phyloP scores from a whole-genome alignment of 2,113 vertebrate genomes.

The Cryptotis parvus region DNA sequence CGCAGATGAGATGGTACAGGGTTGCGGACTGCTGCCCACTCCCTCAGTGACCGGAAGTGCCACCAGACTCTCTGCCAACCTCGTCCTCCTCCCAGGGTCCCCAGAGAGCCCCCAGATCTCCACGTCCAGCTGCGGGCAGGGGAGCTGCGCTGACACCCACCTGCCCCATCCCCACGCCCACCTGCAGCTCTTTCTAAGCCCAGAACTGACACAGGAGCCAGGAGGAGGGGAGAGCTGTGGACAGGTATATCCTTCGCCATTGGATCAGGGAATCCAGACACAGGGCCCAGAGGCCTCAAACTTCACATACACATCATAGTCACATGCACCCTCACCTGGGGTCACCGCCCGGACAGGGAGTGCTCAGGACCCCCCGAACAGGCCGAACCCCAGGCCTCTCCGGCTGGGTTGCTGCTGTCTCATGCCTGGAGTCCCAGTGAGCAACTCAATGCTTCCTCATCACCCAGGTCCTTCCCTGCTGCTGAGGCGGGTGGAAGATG shows the following conservation, averaged over 20 bases:
- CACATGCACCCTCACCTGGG: too few relatives aligned
- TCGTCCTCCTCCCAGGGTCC: conserved; percentile 30
- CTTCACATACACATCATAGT: too few relatives aligned
- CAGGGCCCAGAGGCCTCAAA: not conserved
- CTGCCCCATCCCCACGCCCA: not conserved
- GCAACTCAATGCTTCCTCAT: not conserved
- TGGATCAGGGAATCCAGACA: not conserved
- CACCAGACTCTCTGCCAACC: conserved; percentile 37
- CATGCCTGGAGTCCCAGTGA: not conserved
- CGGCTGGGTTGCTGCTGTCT: not conserved
- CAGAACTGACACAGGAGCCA: not conserved
- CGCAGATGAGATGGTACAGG: conserved; percentile 72
- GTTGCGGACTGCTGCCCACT: not conserved
- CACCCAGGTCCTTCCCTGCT: rapidly evolving
- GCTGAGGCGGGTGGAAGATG: not conserved
- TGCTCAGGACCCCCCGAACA: not conserved
- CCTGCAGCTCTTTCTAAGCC: conserved; percentile 43
- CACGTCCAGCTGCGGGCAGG: not conserved
- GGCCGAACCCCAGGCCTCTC: not conserved
- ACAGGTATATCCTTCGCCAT: not conserved
- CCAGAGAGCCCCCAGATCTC: not conserved
- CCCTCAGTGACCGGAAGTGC: conserved; percentile 36
- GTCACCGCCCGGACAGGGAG: not conserved
- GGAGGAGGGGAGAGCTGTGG: not conserved
- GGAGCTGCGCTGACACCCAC: not conserved